Conservation (phyloP, 2,888 invertebrate genomes). For the Acrobasis consociella region DNA sequence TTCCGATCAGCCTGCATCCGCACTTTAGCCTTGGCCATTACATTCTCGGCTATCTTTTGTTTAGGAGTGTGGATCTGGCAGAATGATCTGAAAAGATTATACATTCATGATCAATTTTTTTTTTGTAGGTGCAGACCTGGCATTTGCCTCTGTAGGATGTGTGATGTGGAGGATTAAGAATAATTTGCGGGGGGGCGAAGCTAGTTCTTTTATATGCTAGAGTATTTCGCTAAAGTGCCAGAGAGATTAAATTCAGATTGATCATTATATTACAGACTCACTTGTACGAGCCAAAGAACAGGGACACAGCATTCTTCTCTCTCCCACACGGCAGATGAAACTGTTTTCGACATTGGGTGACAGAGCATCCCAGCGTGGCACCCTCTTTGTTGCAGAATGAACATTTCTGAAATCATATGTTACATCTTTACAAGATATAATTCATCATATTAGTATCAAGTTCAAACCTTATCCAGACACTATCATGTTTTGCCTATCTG, state of each 20-base stretch:
- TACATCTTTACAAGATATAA: too few species aligned
- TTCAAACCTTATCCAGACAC: too few species aligned
- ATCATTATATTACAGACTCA: slow-evolving; percentile 52
- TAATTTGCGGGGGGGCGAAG: too few species aligned
- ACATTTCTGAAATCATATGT: slow-evolving; percentile 63
- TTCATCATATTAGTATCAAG: too few species aligned
- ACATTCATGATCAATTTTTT: too few species aligned
- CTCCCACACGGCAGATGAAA: slow-evolving; percentile 91
- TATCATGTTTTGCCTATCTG: too few species aligned
- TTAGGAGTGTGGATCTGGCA: slow-evolving; percentile 84
- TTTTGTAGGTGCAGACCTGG: too few species aligned
- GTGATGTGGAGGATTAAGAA: neutral
- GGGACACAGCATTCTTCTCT: slow-evolving; percentile 83
- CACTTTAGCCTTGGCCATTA: slow-evolving; percentile 53
- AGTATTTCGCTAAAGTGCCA: too few species aligned
- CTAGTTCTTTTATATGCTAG: too few species aligned
- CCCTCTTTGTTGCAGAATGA: slow-evolving; percentile 84
- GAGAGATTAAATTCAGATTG: too few species aligned
- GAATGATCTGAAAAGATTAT: slow-evolving; percentile 78
- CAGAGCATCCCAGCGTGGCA: slow-evolving; percentile 89
- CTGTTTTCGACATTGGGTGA: slow-evolving; percentile 83
- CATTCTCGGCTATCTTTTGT: slow-evolving; percentile 64
- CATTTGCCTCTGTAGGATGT: too few species aligned
- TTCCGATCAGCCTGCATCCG: slow-evolving; percentile 40
- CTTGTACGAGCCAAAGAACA: slow-evolving; percentile 84